A percentile compares a stretch with the other conserved stretches of the same genome.
phyloP scores from a whole-genome alignment of 2,888 invertebrate species.

The Lycophotia porphyrea region DNA sequence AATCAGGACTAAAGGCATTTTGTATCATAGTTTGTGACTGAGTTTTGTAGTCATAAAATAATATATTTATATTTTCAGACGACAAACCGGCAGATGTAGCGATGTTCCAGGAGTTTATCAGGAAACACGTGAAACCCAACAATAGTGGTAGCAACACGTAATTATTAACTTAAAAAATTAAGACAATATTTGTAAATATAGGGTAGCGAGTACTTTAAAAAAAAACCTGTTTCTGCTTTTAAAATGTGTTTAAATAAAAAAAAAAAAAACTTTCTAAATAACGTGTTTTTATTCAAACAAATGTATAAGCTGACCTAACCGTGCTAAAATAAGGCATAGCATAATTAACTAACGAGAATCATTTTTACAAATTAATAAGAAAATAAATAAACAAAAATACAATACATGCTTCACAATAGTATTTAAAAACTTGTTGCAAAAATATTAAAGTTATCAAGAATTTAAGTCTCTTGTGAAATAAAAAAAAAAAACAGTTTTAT shows the following conservation, averaged over 20 bases:
- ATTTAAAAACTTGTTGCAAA: conserved; percentile 3
- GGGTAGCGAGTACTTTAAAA: conserved; percentile 30
- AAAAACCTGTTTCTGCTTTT: neutral
- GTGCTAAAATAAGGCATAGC: conserved; percentile 7
- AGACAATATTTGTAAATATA: conserved; percentile 64
- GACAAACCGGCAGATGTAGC: conserved; percentile 85
- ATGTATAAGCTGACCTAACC: conserved; percentile 48
- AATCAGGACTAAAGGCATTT: no score
- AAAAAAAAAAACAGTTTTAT: neutral
- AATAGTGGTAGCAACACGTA: conserved; percentile 74
- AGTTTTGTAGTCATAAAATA: neutral
- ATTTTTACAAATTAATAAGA: conserved; percentile 7
- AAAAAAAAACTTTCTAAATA: conserved; percentile 10
- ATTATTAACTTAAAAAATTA: conserved; percentile 11
- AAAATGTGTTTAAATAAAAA: conserved; percentile 23
- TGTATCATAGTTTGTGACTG: neutral
- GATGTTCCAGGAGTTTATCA: conserved; percentile 84
- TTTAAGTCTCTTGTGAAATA: conserved; percentile 2
- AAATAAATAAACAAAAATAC: conserved; percentile 32
- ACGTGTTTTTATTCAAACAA: conserved; percentile 56
- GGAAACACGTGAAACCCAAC: conserved; percentile 84
- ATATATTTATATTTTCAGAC: conserved; percentile 73
- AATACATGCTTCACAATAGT: neutral
- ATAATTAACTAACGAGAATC: no score
- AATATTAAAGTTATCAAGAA: conserved; percentile 19